Conservation (phyloP, 2,113 vertebrate genomes). For the Aegypius monachus region DNA sequence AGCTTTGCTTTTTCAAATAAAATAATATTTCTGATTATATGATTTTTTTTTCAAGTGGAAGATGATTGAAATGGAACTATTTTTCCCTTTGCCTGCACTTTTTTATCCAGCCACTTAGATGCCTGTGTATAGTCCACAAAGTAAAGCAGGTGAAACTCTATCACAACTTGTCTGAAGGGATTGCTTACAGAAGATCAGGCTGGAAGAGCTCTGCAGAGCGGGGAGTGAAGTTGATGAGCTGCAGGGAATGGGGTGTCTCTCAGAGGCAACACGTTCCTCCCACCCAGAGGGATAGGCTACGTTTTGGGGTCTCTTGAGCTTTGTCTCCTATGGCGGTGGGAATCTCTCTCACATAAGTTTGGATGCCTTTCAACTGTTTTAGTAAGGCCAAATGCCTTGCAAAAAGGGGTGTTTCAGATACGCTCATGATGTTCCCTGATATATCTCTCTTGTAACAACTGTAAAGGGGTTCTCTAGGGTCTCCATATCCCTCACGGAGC, state of each 20-base stretch:
- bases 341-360: not conserved
- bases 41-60: not conserved
- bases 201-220: not conserved
- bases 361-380: not conserved
- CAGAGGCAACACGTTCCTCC: not conserved
- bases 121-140: not conserved
- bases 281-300: not conserved
- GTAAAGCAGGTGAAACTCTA: not conserved
- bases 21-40: not conserved
- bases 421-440: not conserved
- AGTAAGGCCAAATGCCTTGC: not conserved
- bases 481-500: not conserved
- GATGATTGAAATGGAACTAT: not conserved
- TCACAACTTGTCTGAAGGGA: not conserved
- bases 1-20: not conserved
- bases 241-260: not conserved
- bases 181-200: not conserved
- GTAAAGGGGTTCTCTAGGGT: not conserved
- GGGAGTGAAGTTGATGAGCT: not conserved
- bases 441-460: not conserved
- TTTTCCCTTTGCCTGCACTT: not conserved
- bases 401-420: not conserved
- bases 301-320: not conserved
- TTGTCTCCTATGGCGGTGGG: not conserved
- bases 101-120: not conserved